A percentile compares a stretch with the other conserved stretches of the same genome.
These are phyloP conservation scores for Octonoba sinensis DNA, from an alignment of 2,888 invertebrate genomes.

Conservation along the genomic window DNA sequence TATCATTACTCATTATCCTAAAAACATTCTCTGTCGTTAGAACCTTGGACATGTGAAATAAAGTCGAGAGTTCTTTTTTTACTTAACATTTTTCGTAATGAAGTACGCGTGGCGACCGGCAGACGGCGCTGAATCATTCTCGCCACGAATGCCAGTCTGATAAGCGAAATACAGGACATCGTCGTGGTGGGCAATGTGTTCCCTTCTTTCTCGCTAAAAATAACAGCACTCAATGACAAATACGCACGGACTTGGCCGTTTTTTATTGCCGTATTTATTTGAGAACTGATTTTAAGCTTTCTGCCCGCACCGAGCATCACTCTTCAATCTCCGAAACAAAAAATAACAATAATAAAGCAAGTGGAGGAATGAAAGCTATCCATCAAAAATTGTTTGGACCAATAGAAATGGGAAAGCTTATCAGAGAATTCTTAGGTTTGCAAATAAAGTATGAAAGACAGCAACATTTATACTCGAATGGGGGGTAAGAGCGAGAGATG, in stretches of 20 bases:
- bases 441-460: neutral
- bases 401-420: neutral
- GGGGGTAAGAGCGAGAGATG: too few species aligned
- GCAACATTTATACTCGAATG: too few species aligned
- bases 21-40: neutral
- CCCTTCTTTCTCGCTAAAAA: conserved; percentile 42
- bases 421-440: neutral
- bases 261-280: conserved; percentile 23
- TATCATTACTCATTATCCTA: too few species aligned
- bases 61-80: conserved; percentile 1
- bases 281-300: conserved; percentile 1
- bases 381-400: conserved; percentile 3
- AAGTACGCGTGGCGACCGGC: conserved; percentile 38
- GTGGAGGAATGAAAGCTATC: neutral
- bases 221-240: conserved; percentile 40
- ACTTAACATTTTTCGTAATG: conserved; percentile 2
- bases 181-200: conserved; percentile 30
- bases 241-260: conserved; percentile 16
- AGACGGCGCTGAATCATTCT: conserved; percentile 41
- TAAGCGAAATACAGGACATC: conserved; percentile 42
- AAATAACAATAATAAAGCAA: neutral
- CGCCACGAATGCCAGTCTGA: conserved; percentile 36
- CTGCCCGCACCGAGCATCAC: neutral
- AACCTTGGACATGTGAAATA: too few species aligned
- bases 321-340: neutral